Conservation (phyloP, 2,888 invertebrate genomes). For the Branchipolynoe longqiensis region DNA sequence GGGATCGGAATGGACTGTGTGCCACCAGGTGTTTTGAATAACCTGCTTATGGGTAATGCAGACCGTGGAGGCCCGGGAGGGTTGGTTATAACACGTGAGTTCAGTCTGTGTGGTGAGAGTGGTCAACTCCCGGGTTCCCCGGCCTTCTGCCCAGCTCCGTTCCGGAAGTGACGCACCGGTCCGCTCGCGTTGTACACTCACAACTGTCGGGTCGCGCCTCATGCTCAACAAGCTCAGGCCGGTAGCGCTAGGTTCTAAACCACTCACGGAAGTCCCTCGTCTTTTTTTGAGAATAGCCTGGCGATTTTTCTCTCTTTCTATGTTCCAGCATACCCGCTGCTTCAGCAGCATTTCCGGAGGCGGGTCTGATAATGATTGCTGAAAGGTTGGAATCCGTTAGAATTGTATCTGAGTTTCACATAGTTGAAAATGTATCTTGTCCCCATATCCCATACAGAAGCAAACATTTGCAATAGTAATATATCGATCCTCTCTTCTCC, state of each 20-base stretch:
- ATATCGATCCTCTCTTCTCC: too few species aligned
- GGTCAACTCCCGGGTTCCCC: neutral
- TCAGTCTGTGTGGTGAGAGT: neutral
- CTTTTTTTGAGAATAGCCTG: slow-evolving; percentile 29
- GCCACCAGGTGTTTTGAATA: too few species aligned
- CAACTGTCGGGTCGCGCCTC: slow-evolving; percentile 6
- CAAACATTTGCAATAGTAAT: too few species aligned
- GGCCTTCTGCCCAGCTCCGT: neutral
- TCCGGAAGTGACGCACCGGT: slow-evolving; percentile 10
- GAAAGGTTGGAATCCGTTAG: slow-evolving; percentile 28
- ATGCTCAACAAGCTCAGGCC: slow-evolving; percentile 17
- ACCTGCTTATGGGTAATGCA: too few species aligned
- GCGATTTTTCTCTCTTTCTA: slow-evolving; percentile 29
- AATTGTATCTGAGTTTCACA: too few species aligned
- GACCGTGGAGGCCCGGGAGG: neutral
- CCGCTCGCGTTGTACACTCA: slow-evolving; percentile 23
- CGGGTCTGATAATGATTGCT: slow-evolving; percentile 33
- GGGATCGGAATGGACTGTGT: too few species aligned
- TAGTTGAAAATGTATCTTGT: too few species aligned
- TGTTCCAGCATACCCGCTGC: slow-evolving; percentile 14
- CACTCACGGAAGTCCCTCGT: slow-evolving; percentile 21
- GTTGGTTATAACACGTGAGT: neutral
- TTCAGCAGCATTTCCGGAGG: slow-evolving; percentile 18
- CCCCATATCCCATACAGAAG: too few species aligned
- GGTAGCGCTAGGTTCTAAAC: slow-evolving; percentile 12